phyloP scores from a whole-genome alignment of 2,888 invertebrate species.

The Sialis fuliginosa region DNA sequence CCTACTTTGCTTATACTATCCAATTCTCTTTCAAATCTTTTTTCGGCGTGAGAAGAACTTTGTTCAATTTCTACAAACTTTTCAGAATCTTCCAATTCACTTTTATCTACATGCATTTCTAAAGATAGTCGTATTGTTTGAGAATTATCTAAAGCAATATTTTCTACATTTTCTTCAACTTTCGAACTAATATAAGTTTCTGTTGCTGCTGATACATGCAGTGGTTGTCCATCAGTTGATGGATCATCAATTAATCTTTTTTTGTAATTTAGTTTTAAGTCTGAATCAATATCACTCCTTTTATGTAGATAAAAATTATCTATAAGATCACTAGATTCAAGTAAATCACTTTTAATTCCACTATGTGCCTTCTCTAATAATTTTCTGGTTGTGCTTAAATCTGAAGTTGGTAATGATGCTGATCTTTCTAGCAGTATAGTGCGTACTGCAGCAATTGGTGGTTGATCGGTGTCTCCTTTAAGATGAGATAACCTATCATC shows the following conservation, averaged over 20 bases:
- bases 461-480: slow-evolving; percentile 20
- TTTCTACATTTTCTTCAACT: slow-evolving; percentile 13
- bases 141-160: slow-evolving; percentile 14
- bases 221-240: background rate
- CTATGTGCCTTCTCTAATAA: slow-evolving; percentile 33
- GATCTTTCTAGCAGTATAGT: slow-evolving; percentile 28
- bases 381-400: slow-evolving; percentile 34
- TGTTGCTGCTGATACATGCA: background rate
- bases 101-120: slow-evolving; percentile 32
- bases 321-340: background rate
- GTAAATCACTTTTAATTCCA: slow-evolving; percentile 4
- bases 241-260: background rate
- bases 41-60: slow-evolving; percentile 21
- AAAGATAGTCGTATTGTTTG: slow-evolving; percentile 26
- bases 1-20: slow-evolving; percentile 20
- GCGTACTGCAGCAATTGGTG: slow-evolving; percentile 16
- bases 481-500: slow-evolving; percentile 24
- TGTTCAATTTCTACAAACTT: slow-evolving; percentile 26
- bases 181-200: slow-evolving; percentile 3
- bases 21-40: slow-evolving; percentile 21
- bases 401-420: slow-evolving; percentile 29
- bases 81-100: slow-evolving; percentile 29
- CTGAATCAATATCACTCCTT: background rate
- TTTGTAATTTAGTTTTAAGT: slow-evolving; percentile 3
- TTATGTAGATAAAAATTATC: too few relatives aligned